Percentiles rank a stretch among this genome's conserved stretches.
Evolutionary conservation across 2,113 vertebrate genomes (phyloP).

Genomic region (Rhea americana): DNA sequence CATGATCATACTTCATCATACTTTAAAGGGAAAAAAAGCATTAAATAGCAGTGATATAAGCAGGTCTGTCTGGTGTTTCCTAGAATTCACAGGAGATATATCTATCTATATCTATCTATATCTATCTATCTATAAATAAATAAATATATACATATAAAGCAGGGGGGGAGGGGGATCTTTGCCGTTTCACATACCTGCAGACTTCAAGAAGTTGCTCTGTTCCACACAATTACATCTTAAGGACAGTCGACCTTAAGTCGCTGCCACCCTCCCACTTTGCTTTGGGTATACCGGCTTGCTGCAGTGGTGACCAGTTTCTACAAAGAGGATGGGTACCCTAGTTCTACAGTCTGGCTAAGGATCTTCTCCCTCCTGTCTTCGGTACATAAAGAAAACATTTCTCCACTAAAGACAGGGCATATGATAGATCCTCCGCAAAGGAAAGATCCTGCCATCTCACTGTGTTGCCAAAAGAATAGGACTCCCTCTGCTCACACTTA

Average conservation of each 20-base stretch:
- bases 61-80: background rate
- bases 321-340: accelerated
- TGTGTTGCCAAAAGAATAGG: background rate
- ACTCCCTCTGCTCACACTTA: background rate
- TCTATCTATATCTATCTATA: too few relatives aligned
- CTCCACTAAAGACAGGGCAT: background rate
- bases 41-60: background rate
- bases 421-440: background rate
- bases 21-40: background rate
- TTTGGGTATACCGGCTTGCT: background rate
- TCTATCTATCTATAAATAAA: too few relatives aligned
- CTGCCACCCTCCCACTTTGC: background rate
- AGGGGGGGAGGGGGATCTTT: background rate
- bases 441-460: background rate
- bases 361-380: background rate
- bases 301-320: background rate
- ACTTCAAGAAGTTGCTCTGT: background rate
- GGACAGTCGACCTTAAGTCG: background rate
- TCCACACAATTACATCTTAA: background rate
- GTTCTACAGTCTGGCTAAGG: background rate
- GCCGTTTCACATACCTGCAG: background rate
- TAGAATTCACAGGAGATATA: background rate
- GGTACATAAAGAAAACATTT: background rate
- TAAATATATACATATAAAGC: too few relatives aligned
- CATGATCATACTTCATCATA: background rate